phyloP scores from a whole-genome alignment of 2,888 invertebrate genomes.

The Diabrotica balteata region DNA sequence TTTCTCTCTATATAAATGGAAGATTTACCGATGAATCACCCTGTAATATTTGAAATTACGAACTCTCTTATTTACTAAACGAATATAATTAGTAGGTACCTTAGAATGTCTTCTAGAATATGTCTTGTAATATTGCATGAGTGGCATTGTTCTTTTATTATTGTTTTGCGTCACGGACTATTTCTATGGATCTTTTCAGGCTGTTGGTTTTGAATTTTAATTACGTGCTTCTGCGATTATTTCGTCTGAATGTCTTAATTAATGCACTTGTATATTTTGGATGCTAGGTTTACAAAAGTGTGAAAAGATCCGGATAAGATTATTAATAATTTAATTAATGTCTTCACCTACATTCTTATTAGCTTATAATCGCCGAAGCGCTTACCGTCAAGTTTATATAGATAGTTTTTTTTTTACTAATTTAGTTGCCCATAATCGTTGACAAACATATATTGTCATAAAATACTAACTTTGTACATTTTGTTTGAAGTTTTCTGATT shows the following conservation, averaged over 20 bases:
- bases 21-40: no score
- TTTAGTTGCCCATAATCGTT: no score
- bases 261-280: constrained; percentile 12
- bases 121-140: constrained; percentile 13
- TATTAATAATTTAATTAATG: constrained; percentile 1
- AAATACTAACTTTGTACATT: no score
- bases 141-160: constrained; percentile 22
- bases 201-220: constrained; percentile 23
- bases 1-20: no score
- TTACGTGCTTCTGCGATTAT: constrained; percentile 11
- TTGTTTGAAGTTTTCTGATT: no score
- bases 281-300: constrained; percentile 10
- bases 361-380: no score
- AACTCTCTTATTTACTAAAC: no score
- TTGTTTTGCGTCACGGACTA: constrained; percentile 24
- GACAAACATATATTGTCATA: no score
- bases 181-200: constrained; percentile 24
- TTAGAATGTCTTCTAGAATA: constrained; percentile 9
- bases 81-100: constrained; percentile 1
- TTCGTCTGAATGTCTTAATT: constrained; percentile 11
- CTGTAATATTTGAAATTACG: no score
- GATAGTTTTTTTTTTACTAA: no score
- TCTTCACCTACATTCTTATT: neutral
- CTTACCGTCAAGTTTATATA: no score
- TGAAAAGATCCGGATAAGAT: constrained; percentile 16